Percentiles rank a stretch among this genome's conserved stretches.
These are phyloP conservation scores for Actinia tenebrosa DNA, from an alignment of 64 coral and sea anemone species.

Conservation along the genomic window DNA sequence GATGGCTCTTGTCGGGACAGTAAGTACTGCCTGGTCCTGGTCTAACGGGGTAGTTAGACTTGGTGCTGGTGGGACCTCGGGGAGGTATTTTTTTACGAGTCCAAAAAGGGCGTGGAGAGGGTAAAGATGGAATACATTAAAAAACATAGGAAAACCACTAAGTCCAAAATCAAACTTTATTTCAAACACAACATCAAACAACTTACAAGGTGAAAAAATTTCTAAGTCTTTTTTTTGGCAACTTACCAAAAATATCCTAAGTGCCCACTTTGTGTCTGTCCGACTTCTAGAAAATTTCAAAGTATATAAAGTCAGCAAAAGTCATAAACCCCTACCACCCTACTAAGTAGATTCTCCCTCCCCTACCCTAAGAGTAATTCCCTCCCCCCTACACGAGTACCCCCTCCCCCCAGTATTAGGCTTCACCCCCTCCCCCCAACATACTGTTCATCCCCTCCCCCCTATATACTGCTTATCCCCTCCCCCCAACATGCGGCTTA, in stretches of 20 bases:
- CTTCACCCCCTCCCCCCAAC: neutral
- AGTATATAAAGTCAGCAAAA: neutral
- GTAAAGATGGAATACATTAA: conserved; percentile 3
- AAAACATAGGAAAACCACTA: neutral
- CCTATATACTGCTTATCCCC: too few species aligned
- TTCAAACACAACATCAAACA: neutral
- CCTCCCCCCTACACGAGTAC: neutral
- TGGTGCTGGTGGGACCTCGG: conserved; percentile 4
- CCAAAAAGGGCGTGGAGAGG: neutral
- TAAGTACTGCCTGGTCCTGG: neutral
- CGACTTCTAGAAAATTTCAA: neutral
- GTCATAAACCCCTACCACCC: neutral
- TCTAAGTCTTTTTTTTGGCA: neutral
- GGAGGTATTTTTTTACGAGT: neutral
- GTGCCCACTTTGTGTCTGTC: neutral
- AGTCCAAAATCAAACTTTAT: neutral
- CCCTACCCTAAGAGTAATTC: neutral
- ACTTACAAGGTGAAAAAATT: too few species aligned
- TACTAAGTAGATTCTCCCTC: too few species aligned
- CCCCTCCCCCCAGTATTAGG: neutral
- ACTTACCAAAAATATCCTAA: neutral
- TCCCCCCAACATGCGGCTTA: too few species aligned
- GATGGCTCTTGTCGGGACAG: neutral
- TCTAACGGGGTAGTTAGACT: neutral
- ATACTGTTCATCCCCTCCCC: too few species aligned